These are phyloP conservation scores for Pseudomugil tenellus DNA, from an alignment of 2,797 vertebrate genomes.

Conservation along the genomic window DNA sequence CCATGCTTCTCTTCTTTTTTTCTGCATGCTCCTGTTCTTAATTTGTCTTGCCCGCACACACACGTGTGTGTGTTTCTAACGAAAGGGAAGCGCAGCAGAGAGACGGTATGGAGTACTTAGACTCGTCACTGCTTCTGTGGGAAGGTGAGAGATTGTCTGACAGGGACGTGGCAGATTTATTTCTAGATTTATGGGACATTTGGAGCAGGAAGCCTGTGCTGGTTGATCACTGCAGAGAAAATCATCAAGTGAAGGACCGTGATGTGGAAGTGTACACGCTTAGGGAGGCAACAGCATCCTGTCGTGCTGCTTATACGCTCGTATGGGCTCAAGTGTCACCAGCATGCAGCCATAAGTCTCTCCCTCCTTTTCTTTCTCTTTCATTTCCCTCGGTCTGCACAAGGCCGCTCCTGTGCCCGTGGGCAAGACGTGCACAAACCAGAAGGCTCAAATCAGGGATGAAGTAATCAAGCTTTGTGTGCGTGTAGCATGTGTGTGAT, in stretches of 20 bases:
- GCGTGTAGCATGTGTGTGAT: constrained; percentile 19
- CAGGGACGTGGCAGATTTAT: constrained; percentile 14
- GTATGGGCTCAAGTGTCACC: constrained; percentile 24
- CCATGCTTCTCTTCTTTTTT: constrained; percentile 18
- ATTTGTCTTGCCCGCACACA: constrained; percentile 12
- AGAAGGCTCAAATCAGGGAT: constrained; percentile 53
- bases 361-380: constrained; percentile 13
- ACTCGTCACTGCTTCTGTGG: constrained; percentile 17
- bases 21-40: constrained; percentile 18
- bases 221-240: constrained; percentile 7
- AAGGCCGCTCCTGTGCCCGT: constrained; percentile 36
- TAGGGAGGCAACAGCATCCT: constrained; percentile 2
- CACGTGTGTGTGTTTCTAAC: constrained; percentile 1
- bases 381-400: constrained; percentile 27
- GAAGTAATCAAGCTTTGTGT: constrained; percentile 41
- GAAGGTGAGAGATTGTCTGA: constrained; percentile 1
- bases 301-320: constrained; percentile 30
- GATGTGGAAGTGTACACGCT: background rate
- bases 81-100: constrained; percentile 1
- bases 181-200: constrained; percentile 5
- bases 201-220: background rate
- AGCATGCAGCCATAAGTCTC: constrained; percentile 18
- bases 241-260: background rate
- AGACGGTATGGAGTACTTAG: background rate
- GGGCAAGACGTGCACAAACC: constrained; percentile 50